Evolutionary conservation across 1,140 invertebrate genomes (phyloP).

Genomic region (Helicoverpa zea): DNA sequence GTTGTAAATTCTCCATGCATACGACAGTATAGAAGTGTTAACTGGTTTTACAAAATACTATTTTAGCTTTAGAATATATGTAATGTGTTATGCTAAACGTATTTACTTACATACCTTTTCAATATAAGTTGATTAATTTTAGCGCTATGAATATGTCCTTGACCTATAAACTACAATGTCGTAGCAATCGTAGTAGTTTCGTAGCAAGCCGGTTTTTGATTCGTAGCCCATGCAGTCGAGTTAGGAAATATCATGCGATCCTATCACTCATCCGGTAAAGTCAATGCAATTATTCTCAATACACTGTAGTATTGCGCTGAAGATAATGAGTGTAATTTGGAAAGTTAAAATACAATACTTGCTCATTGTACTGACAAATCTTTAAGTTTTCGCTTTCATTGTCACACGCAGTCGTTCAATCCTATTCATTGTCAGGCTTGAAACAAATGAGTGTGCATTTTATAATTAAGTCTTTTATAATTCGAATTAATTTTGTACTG

Average conservation of each 20-base stretch:
- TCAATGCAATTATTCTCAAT: background rate
- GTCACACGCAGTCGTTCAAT: background rate
- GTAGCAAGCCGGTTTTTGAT: too few relatives aligned
- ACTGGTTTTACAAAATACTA: too few relatives aligned
- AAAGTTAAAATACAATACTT: background rate
- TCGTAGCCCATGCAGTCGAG: background rate
- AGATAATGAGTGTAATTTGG: conserved; percentile 8
- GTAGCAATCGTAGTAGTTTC: too few relatives aligned
- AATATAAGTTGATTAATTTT: too few relatives aligned
- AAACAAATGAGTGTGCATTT: background rate
- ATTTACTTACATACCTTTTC: too few relatives aligned
- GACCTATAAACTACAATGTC: too few relatives aligned
- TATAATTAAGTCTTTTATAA: background rate
- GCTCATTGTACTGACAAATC: background rate
- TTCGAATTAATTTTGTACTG: background rate
- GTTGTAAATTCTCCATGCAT: too few relatives aligned
- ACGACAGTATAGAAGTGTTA: too few relatives aligned
- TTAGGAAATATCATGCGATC: background rate
- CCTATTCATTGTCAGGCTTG: background rate
- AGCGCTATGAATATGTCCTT: too few relatives aligned
- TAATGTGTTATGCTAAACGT: background rate
- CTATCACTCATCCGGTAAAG: background rate
- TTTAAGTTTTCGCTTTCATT: background rate
- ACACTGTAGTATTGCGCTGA: background rate
- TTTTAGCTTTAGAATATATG: background rate